Evolutionary conservation across 2,113 vertebrate genomes (phyloP).

Genomic region (Argyrosomus japonicus): DNA sequence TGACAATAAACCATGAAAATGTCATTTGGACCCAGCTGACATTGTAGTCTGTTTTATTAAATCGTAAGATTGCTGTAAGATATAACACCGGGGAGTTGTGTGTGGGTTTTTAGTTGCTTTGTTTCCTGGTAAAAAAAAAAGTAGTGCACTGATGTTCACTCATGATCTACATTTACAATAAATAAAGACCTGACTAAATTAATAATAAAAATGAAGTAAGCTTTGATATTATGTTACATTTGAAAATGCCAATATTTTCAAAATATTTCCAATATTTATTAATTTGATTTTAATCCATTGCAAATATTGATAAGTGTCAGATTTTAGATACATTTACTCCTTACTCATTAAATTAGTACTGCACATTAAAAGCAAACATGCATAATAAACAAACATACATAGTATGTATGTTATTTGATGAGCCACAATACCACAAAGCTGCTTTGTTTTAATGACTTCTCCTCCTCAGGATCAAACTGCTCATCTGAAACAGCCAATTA

Average conservation of each 20-base stretch:
- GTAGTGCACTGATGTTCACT: not conserved
- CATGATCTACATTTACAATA: not conserved
- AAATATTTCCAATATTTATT: not conserved
- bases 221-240: not conserved
- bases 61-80: not conserved
- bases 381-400: not conserved
- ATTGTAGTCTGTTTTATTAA: not conserved
- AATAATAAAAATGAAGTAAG: not conserved
- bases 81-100: not conserved
- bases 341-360: not conserved
- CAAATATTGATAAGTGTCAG: not conserved
- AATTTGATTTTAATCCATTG: not conserved
- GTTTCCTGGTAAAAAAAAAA: not conserved
- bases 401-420: not conserved
- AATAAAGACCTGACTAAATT: not conserved
- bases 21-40: constrained; percentile 5
- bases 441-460: constrained; percentile 44
- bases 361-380: not conserved
- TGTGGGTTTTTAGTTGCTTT: not conserved
- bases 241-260: too few relatives aligned
- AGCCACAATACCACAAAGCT: constrained; percentile 1
- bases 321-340: not conserved
- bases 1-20: not conserved
- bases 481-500: constrained; percentile 51
- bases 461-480: constrained; percentile 20